Percentiles rank a stretch among this genome's conserved stretches.
phyloP scores from a whole-genome alignment of 2,113 vertebrate species.

The Myotis yumanensis region DNA sequence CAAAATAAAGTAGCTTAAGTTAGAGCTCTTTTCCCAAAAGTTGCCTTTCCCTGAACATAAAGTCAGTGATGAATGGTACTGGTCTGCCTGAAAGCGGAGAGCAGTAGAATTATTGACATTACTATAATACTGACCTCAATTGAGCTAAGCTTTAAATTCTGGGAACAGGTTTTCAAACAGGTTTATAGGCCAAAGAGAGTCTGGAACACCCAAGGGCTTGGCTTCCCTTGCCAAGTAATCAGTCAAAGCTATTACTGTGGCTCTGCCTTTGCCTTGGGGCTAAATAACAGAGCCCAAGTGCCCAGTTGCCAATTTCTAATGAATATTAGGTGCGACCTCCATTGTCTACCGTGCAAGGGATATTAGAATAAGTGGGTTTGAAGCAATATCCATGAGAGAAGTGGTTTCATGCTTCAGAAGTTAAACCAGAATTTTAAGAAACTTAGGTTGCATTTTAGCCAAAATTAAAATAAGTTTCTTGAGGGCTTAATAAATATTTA shows the following conservation, averaged over 20 bases:
- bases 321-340: neutral
- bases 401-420: neutral
- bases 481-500: slow-evolving; percentile 66
- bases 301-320: slow-evolving; percentile 9
- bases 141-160: slow-evolving; percentile 72
- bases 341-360: neutral
- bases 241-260: slow-evolving; percentile 61
- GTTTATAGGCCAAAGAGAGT: slow-evolving; percentile 66
- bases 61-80: slow-evolving; percentile 63
- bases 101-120: slow-evolving; percentile 60
- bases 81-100: slow-evolving; percentile 25
- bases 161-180: slow-evolving; percentile 73
- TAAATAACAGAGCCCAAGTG: neutral
- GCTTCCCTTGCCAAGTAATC: slow-evolving; percentile 62
- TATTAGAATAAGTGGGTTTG: neutral
- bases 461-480: slow-evolving; percentile 53
- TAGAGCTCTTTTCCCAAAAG: slow-evolving; percentile 61
- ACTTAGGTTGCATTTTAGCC: neutral
- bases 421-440: slow-evolving; percentile 45
- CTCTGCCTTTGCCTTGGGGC: slow-evolving; percentile 57
- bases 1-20: slow-evolving; percentile 65
- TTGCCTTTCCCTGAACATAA: slow-evolving; percentile 71
- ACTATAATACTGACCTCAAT: slow-evolving; percentile 63
- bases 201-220: slow-evolving; percentile 56
- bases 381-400: neutral